phyloP scores from a whole-genome alignment of 2,888 invertebrate genomes.

The Axea sp. region DNA sequence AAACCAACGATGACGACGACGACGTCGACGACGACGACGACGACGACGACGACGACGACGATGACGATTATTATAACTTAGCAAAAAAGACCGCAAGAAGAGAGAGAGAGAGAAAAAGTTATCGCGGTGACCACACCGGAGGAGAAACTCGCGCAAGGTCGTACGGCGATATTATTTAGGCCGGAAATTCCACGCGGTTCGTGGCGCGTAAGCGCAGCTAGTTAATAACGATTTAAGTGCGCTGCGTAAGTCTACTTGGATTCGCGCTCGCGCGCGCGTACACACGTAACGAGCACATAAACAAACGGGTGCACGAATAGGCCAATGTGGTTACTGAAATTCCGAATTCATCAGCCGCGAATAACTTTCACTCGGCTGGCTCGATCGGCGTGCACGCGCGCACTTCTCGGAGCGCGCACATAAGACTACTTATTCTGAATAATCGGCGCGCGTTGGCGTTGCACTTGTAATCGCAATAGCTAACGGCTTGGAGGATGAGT shows the following conservation, averaged over 20 bases:
- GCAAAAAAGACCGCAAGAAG: too few relatives aligned
- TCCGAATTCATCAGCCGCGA: conserved; percentile 69
- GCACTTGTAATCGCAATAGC: too few relatives aligned
- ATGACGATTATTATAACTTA: too few relatives aligned
- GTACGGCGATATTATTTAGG: conserved; percentile 66
- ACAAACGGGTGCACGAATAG: conserved; percentile 58
- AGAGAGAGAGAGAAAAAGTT: too few relatives aligned
- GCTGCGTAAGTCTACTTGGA: conserved; percentile 5
- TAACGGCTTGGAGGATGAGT: too few relatives aligned
- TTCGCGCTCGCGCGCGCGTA: conserved; percentile 62
- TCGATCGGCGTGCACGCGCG: conserved; percentile 19
- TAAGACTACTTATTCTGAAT: conserved; percentile 35
- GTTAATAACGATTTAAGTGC: conserved; percentile 28
- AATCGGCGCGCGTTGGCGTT: conserved; percentile 20
- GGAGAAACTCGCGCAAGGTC: conserved; percentile 72
- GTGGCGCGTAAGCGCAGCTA: conserved; percentile 16
- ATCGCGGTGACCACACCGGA: too few relatives aligned
- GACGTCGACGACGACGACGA: conserved; percentile 20
- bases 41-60: too few relatives aligned
- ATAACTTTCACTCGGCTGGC: conserved; percentile 70
- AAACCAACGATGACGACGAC: conserved; percentile 18
- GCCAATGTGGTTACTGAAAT: conserved; percentile 66
- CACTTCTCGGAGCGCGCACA: conserved; percentile 1
- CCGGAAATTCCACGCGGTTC: conserved; percentile 68
- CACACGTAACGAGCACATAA: conserved; percentile 8